These are phyloP conservation scores for Trachemys scripta DNA, from an alignment of 2,113 vertebrate genomes.

Conservation along the genomic window DNA sequence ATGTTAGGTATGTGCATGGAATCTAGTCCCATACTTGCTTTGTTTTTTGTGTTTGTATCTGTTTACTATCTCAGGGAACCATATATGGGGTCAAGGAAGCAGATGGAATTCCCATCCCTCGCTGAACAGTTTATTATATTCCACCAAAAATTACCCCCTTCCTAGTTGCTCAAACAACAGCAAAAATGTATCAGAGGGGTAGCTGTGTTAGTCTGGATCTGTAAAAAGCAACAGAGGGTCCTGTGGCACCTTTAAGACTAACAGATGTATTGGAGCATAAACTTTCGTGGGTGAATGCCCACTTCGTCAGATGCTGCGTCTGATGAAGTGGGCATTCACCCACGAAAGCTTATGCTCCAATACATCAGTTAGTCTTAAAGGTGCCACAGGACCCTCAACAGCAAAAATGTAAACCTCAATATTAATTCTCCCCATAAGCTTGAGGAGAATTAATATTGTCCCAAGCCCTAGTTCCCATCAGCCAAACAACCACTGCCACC, in stretches of 20 bases:
- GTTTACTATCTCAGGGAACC: neutral
- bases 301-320: too few species aligned
- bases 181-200: too few species aligned
- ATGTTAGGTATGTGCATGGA: neutral
- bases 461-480: rapidly evolving
- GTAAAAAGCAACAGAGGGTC: too few species aligned
- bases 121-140: neutral
- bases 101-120: neutral
- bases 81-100: rapidly evolving
- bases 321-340: too few species aligned
- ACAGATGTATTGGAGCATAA: too few species aligned
- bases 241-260: too few species aligned
- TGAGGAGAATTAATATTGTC: neutral
- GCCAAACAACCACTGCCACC: neutral
- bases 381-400: neutral
- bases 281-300: too few species aligned
- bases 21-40: neutral
- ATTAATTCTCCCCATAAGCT: neutral
- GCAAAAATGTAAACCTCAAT: neutral
- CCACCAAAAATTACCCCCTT: neutral
- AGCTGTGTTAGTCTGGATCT: too few species aligned
- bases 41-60: neutral
- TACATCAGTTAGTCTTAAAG: too few species aligned
- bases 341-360: too few species aligned
- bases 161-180: neutral